These are phyloP conservation scores for Limosa lapponica DNA, from an alignment of 2,797 vertebrate genomes.

Conservation along the genomic window DNA sequence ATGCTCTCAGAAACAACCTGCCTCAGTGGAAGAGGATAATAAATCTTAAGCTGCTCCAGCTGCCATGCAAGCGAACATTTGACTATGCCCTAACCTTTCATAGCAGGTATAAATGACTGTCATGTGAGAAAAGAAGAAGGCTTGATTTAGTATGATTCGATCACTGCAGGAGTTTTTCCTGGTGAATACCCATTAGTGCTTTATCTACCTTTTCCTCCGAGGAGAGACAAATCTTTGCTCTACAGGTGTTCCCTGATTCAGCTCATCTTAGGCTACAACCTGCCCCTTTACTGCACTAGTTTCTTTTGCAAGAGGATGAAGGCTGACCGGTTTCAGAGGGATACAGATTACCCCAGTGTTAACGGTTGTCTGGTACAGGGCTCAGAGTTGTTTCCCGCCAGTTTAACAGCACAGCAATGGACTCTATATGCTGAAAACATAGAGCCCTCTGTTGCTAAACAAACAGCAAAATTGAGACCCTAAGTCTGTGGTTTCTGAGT, in stretches of 20 bases:
- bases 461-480: neutral
- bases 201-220: neutral
- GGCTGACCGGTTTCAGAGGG: neutral
- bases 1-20: neutral
- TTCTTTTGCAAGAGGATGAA: neutral
- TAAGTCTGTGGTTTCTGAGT: neutral
- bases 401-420: neutral
- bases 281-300: neutral
- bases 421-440: neutral
- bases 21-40: neutral
- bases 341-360: neutral
- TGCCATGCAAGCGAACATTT: fast-evolving
- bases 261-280: neutral
- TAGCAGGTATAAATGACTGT: neutral
- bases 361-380: neutral
- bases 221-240: neutral
- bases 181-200: neutral
- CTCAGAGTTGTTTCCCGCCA: neutral
- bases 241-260: neutral
- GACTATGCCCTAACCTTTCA: neutral
- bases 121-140: neutral
- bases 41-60: neutral
- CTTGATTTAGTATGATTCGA: neutral
- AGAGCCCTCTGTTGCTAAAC: neutral
- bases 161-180: neutral